Evolutionary conservation across 2,888 invertebrate species (phyloP), one percentile per base, ranked within the genome.

Genomic region (Parasteatoda lunata): DNA sequence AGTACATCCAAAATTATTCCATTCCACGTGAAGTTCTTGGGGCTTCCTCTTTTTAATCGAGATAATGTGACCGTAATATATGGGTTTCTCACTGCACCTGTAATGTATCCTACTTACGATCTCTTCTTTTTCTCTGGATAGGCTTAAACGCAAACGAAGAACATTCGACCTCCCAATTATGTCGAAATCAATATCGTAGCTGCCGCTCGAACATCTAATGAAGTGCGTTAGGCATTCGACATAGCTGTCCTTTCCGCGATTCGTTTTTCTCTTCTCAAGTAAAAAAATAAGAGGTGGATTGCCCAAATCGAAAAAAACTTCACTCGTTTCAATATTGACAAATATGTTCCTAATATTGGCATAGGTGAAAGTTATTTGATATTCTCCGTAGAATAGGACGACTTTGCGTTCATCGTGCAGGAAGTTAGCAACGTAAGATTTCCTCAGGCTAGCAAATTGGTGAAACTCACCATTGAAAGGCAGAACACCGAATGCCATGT

Each of bases 231-330:
- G 30, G 54, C 15, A 69, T 47, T 45, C 13, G 15, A 11, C 51
- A 13, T 2, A 7, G 13, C n/a, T 13, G 15, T 81, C 71, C 0
- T 9, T 48, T 7, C 4, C 52, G 0, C 15, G 30, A 45, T 45
- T 45, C 5, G 7, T 11, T 9, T 11, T 11, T 54, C 11, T 54
- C 8, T 11, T 54, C 54, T 54, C 11, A 7, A 70, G 45, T 30
- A 11, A 5, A 69, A 69, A 79, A 15, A 78, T 15, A 13, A 78
- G 8, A 3, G 88, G 82, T 45, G 88, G 88, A 70, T 83, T 75
- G n/a, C 51, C 52, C 5, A 88, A 70, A 48, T 88, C 83, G 54
- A 88, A 79, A 71, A 70, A 88, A 30, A 88, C 47, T n/a, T 88
- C 71, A 54, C 45, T 64, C 7, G 69, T 64, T 8, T 52, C 66